Evolutionary conservation across 2,797 vertebrate genomes (phyloP), one percentile per base, ranked within the genome.

Genomic region (Gallirallus australis): DNA sequence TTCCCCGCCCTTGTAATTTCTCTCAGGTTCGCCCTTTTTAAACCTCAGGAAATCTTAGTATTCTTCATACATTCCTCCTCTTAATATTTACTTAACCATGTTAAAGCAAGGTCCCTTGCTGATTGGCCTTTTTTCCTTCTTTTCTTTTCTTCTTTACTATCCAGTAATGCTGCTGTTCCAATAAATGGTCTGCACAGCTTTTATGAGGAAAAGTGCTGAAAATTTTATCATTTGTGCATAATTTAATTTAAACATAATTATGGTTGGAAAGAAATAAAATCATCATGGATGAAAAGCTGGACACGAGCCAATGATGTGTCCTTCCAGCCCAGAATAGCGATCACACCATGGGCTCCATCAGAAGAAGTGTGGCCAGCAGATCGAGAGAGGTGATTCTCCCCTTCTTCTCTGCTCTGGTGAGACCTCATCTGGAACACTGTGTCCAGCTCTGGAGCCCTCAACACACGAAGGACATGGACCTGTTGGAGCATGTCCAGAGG

Each of bases 1-100:
- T 6, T 4, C 31, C 15, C 7, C 1, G 0, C 11, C 8, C 1
- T 0, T 2, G 25, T 7, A 2, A 11, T 47, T 56, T 35, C 10
- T 8, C 7, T 25, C 28, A 1, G 12, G 27, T 66, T 60, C 47
- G 6, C 7, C 13, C 45, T 10, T 31, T 28, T 28, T 17, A 73
- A 75, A 18, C 30, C 11, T 61, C 5, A 3, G 1, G 6, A 52
- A 37, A 18, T 3, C 20, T 1, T 7, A 15, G 5, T 27, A 11
- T 7, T 64, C 85, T 15, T 52, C 14, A 9, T 4, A 50, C 5
- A 0, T 35, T 4, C 4, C 2, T 20, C 7, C 14, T 35, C 15
- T 47, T 18, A 14, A 42, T 45, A 82, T 40, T 66, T 48, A 45
- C 28, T 42, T 21, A 11, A 8, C 12, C 1, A 27, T 30, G 42